Percentiles rank a stretch among this genome's conserved stretches.
phyloP scores from a whole-genome alignment of 2,888 invertebrate genomes.

The Poecilus cupreus region DNA sequence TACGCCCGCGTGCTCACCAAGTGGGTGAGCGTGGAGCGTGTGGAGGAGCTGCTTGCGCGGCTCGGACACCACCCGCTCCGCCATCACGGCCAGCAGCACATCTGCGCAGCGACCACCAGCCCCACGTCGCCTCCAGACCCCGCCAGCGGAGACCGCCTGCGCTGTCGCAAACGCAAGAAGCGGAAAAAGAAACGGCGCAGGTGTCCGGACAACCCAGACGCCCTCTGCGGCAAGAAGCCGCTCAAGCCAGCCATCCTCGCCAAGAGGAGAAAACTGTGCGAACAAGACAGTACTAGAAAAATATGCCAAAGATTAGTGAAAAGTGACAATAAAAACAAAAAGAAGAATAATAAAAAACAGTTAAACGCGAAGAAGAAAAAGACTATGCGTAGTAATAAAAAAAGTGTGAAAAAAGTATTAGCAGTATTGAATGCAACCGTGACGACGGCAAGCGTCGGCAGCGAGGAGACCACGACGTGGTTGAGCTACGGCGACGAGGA shows the following conservation, averaged over 20 bases:
- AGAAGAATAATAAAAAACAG: slow-evolving; percentile 65
- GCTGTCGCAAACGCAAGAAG: slow-evolving; percentile 74
- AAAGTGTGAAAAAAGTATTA: slow-evolving; percentile 74
- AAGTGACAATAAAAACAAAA: slow-evolving; percentile 65
- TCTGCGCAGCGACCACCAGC: slow-evolving; percentile 64
- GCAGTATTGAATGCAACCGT: slow-evolving; percentile 70
- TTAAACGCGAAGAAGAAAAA: slow-evolving; percentile 69
- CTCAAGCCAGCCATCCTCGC: background rate
- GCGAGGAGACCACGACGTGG: slow-evolving; percentile 34
- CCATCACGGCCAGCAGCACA: slow-evolving; percentile 68
- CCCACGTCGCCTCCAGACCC: slow-evolving; percentile 48
- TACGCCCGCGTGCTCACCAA: slow-evolving; percentile 83
- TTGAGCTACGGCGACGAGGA: background rate
- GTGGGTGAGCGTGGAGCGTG: slow-evolving; percentile 74
- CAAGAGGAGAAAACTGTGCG: slow-evolving; percentile 65
- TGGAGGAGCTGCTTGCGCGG: slow-evolving; percentile 71
- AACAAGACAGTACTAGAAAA: slow-evolving; percentile 67
- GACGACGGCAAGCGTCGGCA: background rate
- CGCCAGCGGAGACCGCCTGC: slow-evolving; percentile 69
- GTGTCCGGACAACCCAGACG: slow-evolving; percentile 65
- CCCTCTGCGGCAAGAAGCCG: slow-evolving; percentile 17
- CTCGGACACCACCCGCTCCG: slow-evolving; percentile 71
- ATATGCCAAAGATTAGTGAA: slow-evolving; percentile 72
- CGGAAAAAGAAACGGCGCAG: slow-evolving; percentile 74
- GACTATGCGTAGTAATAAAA: slow-evolving; percentile 74